Evolutionary conservation across 2,888 invertebrate genomes (phyloP), one percentile per base, ranked within the genome.

Genomic region (Poecilus cupreus): DNA sequence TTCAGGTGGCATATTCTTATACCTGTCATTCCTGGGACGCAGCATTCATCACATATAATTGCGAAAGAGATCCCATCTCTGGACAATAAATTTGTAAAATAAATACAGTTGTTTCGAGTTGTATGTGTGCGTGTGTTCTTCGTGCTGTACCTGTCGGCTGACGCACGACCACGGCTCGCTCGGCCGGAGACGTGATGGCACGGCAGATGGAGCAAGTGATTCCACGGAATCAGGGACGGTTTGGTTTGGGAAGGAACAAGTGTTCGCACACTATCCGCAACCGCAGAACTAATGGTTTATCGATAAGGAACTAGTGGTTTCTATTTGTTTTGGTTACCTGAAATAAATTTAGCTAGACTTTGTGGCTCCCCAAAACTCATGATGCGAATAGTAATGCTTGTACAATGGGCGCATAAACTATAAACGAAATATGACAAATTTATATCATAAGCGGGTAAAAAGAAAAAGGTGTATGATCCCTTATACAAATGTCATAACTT

Each of bases 21-120:
- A 82, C 86, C 85, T 77, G 77, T 77, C 77, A 46, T 85, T 85
- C 85, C 84, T 81, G 85, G 86, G 86, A 86, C 85, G 85, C 86
- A 85, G 87, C 86, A 88, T 88, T 88, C 88, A 88, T 88, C 88
- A 88, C 87, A 85, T 86, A 88, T 88, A 88, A 88, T 88, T 88
- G 88, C 88, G 87, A 87, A 87, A 85, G 87, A 88, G 89, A 89
- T 89, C 86, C 87, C 86, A 89, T 89, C 89, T 89, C 85, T 85
- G 84, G 84, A 85, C 89, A 77, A 87, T 89, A 89, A 89, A 89
- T 89, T 89, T 88, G 88, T 89, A 88, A 89, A 89, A 89, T 89
- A 89, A 89, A 89, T 89, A 89, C 88, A 85, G 84, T 85, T 83
- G 84, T 83, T 83, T 83, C 83, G 60, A 82, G 82, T 64, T 78